A percentile compares a stretch with the other conserved stretches of the same genome.
These are phyloP conservation scores for Malthinus flaveolus DNA, from an alignment of 2,888 invertebrate genomes.

Conservation along the genomic window DNA sequence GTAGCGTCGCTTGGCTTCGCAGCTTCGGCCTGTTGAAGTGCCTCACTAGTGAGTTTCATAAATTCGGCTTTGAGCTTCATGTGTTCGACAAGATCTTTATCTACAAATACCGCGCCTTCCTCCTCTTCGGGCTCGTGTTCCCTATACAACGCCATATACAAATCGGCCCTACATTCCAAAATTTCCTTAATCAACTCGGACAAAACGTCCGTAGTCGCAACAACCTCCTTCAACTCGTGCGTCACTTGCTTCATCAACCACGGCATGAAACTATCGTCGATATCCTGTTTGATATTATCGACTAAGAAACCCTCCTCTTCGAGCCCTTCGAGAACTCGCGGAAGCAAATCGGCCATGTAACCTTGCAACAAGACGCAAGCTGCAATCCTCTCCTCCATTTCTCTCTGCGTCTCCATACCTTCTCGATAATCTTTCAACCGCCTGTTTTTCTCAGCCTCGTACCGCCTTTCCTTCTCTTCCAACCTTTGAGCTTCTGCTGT, in stretches of 20 bases:
- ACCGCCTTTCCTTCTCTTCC: conserved; percentile 75
- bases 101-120: conserved; percentile 40
- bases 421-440: conserved; percentile 46
- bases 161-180: conserved; percentile 72
- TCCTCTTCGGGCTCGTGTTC: conserved; percentile 40
- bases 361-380: conserved; percentile 83
- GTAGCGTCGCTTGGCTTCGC: no score
- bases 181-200: conserved; percentile 80
- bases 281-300: conserved; percentile 66
- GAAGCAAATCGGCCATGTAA: conserved; percentile 84
- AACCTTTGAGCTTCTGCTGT: conserved; percentile 63
- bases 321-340: conserved; percentile 79
- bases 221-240: conserved; percentile 77
- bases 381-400: conserved; percentile 79
- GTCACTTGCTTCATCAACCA: conserved; percentile 85
- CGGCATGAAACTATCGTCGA: conserved; percentile 81
- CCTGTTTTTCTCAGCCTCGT: conserved; percentile 47
- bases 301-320: conserved; percentile 72
- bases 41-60: conserved; percentile 14
- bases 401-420: conserved; percentile 65
- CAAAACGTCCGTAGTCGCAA: conserved; percentile 79
- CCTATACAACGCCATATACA: conserved; percentile 58
- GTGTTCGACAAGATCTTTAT: conserved; percentile 46
- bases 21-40: neutral
- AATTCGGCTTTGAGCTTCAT: conserved; percentile 46